Base-by-base conservation (phyloP, 1,140 invertebrate species). In the Drosophila nigrodunni region DNA sequence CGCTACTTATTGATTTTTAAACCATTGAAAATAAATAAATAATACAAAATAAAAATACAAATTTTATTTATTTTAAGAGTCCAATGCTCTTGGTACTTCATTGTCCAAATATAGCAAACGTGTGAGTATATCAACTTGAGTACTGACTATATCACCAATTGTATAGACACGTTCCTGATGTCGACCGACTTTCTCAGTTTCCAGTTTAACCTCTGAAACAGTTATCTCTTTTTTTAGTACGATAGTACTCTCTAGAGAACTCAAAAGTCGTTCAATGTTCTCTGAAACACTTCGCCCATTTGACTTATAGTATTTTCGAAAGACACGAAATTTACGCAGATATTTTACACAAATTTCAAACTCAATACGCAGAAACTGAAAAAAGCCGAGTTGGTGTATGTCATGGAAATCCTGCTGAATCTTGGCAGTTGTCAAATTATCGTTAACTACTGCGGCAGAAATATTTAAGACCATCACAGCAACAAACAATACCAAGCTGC, bases 331-430 rank as follows among this genome's bases (percentile, higher is more conserved):
- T 7, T 43, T 35, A 2, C 25, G 15, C 6, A 78, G 34, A 7
- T 7, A 47, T 0, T 43, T 3, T 10, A 80, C 61, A 34, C 52
- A 7, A 1, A 7, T 1, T 0, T 13, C 4, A 41, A 52, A 80
- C 39, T 91, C 90, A 7, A 78, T 61, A 3, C 60, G 34, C 4
- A 91, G 41, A 65, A 90, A 91, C 21, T 90, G 47, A 0, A 78
- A 61, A 54, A 91, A 79, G 7, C 67, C 74, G 3, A 91, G 70
- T 2, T 39, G 21, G 5, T 21, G 25, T 2, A 50, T 59, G 8
- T 10, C 7, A 11, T 50, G 7, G 0, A 50, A 15, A 10, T 89
- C 70, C 7, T 54, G 49, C 6, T 69, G 57, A 4, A 25, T 41
- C 61, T 86, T 91, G 6, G 75, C 68, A 7, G 49, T 41, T 9